Base-by-base conservation (phyloP, 1,140 invertebrate genomes). In the Drosophila rhopaloa region DNA sequence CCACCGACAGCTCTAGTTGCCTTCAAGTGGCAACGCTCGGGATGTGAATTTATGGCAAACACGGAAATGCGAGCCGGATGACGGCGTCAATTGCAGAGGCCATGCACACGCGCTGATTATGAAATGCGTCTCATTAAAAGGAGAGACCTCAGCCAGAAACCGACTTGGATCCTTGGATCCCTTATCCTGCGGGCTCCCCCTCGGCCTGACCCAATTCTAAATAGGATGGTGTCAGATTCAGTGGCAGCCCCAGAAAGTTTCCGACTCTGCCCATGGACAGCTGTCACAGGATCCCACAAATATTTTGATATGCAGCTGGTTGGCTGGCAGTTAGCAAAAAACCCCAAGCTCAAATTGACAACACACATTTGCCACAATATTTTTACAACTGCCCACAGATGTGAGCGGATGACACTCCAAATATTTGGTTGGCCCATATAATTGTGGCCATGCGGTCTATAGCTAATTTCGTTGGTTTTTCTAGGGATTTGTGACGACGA, bases 111-210 rank as follows among this genome's bases (percentile, higher is more conserved):
- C 82, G 77, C 67, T 85, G 81, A 85, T 85, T 85, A 85, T 85
- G 82, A 85, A 81, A 85, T 85, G 79, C 79, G 83, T 66, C 83
- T 86, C 83, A 86, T 86, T 86, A 86, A 86, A 86, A 86, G 66
- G 53, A 79, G 60, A 58, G 73, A 58, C 53, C 72, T 38, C 60
- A 44, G 51, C 72, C 38, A 47, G 55, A n/a, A 50, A 27, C 51
- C 43, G 37, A 35, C 43, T 19, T 4, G 32, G 14, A 47, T 24
- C 61, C 40, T 43, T 37, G 48, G 44, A 46, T 57, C 57, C 79
- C 57, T 35, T 47, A 47, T 51, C 29, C 48, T 35, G 29, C 29
- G 8, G 46, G 48, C 27, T 51, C n/a, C n/a, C 32, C 50, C 50
- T 14, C 13, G 37, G 55, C 19, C 60, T 86, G 83, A 86, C 82